phyloP scores from a whole-genome alignment of 1,140 invertebrate species.

The Trialeurodes vaporariorum region DNA sequence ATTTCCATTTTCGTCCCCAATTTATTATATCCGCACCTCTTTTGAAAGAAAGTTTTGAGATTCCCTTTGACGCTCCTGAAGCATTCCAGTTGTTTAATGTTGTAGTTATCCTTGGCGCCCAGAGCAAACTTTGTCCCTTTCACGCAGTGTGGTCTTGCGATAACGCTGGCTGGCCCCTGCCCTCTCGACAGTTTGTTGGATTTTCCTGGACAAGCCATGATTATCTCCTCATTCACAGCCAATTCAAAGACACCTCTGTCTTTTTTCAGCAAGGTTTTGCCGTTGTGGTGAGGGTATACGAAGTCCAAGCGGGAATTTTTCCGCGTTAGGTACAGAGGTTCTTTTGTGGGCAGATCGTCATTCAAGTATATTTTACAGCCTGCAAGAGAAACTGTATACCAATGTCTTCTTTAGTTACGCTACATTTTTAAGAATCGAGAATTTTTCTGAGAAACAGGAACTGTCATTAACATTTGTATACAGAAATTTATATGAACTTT shows the following conservation, averaged over 20 bases:
- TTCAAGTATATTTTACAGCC: not conserved
- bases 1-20: not conserved
- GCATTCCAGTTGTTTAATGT: not conserved
- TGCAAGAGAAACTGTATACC: not conserved
- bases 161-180: not conserved
- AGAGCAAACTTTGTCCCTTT: not conserved
- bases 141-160: not conserved
- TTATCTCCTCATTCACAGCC: not conserved
- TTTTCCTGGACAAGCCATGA: not conserved
- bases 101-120: not conserved
- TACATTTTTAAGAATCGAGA: no score
- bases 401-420: no score
- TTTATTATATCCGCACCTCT: no score
- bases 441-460: no score
- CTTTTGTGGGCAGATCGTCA: not conserved
- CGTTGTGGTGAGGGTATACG: not conserved
- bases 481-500: no score
- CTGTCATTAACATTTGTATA: no score
- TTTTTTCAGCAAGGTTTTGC: not conserved
- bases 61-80: not conserved
- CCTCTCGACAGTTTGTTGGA: not conserved
- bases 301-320: not conserved
- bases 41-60: no score
- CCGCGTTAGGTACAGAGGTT: not conserved
- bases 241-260: not conserved